phyloP scores from a whole-genome alignment of 2,888 invertebrate genomes.

The Eupithecia insigniata region DNA sequence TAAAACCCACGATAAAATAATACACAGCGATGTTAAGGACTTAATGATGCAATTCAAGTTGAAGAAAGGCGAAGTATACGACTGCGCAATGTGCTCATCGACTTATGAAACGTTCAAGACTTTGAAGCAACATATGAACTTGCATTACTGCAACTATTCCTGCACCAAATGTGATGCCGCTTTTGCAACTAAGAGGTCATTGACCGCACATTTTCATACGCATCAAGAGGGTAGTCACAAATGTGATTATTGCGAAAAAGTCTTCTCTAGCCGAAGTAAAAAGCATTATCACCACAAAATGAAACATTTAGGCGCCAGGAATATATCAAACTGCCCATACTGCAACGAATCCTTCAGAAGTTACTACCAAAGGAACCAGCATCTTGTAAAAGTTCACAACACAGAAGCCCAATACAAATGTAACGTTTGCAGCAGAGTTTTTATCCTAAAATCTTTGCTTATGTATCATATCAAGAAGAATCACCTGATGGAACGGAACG shows the following conservation, averaged over 20 bases:
- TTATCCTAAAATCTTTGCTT: constrained; percentile 67
- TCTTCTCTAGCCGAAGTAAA: constrained; percentile 65
- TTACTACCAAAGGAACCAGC: constrained; percentile 75
- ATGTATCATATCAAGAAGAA: constrained; percentile 54
- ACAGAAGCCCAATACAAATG: constrained; percentile 73
- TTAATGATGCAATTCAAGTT: constrained; percentile 71
- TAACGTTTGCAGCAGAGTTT: constrained; percentile 68
- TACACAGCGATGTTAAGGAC: constrained; percentile 68
- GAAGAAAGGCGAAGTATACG: constrained; percentile 55
- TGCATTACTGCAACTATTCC: constrained; percentile 70
- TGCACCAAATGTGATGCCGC: constrained; percentile 71
- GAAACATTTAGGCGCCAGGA: constrained; percentile 69
- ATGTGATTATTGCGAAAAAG: constrained; percentile 73
- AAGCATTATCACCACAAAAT: constrained; percentile 73
- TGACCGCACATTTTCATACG: constrained; percentile 66
- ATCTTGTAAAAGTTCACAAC: constrained; percentile 74
- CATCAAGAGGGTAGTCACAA: constrained; percentile 66
- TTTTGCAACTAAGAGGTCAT: constrained; percentile 70
- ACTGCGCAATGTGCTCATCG: constrained; percentile 69
- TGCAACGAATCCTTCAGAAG: constrained; percentile 71
- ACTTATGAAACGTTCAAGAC: constrained; percentile 74
- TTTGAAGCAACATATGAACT: constrained; percentile 73
- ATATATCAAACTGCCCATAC: constrained; percentile 71
- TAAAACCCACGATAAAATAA: constrained; percentile 61
- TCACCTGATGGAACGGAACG: constrained; percentile 78